Evolutionary conservation across 2,797 vertebrate species (phyloP).

Genomic region (Glyptemys insculpta): DNA sequence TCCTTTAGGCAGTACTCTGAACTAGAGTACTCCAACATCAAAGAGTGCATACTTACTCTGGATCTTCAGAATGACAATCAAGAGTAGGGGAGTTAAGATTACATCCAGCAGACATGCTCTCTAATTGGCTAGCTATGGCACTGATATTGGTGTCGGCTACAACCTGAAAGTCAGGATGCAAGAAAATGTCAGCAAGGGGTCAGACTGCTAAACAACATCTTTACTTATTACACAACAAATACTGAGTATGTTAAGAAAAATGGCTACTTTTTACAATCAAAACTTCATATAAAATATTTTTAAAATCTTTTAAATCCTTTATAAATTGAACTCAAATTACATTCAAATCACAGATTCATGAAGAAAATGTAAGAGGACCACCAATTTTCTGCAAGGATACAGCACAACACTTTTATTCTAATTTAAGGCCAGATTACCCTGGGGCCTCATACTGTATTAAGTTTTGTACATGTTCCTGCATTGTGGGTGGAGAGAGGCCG

Average conservation of each 20-base stretch:
- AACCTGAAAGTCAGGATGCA: constrained; percentile 80
- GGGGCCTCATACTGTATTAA: not conserved
- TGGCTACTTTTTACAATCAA: not conserved
- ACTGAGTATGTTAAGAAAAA: not conserved
- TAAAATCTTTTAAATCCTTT: not conserved
- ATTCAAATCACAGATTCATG: not conserved
- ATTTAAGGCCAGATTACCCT: not conserved
- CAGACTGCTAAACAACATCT: not conserved
- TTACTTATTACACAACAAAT: not conserved
- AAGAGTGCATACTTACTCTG: constrained; percentile 85
- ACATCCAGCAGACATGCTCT: constrained; percentile 86
- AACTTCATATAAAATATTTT: not conserved
- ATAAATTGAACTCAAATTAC: not conserved
- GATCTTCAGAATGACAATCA: constrained; percentile 81
- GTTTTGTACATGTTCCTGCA: not conserved
- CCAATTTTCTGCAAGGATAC: not conserved
- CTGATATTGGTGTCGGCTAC: constrained; percentile 95
- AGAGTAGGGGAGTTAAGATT: constrained; percentile 69
- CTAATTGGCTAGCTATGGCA: constrained; percentile 92
- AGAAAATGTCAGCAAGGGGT: not conserved
- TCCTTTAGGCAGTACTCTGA: not conserved
- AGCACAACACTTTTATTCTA: not conserved
- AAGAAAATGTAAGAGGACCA: not conserved
- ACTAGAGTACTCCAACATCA: not conserved
- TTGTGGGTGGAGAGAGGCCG: not conserved